Conservation (phyloP, 2,797 vertebrate species). For the Cephalopachus bancanus region DNA sequence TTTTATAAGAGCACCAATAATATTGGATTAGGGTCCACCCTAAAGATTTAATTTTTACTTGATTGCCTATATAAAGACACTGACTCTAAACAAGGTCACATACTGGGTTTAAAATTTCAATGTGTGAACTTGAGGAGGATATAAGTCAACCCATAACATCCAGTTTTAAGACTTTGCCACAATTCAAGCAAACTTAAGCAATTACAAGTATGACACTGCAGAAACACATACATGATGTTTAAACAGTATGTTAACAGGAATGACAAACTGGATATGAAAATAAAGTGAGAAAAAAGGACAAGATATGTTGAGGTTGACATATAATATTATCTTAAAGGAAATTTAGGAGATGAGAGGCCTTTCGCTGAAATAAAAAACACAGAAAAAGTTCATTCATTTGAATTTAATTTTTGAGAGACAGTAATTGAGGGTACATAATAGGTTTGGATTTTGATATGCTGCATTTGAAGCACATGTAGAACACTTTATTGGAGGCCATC, state of each 20-base stretch:
- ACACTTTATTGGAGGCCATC: background rate
- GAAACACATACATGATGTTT: background rate
- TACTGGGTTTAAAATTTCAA: background rate
- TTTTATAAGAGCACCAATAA: background rate
- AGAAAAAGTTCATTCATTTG: background rate
- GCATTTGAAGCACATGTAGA: background rate
- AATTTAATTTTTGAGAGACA: background rate
- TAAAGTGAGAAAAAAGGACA: background rate
- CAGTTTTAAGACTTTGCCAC: background rate
- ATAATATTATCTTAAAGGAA: background rate
- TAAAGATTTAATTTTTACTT: background rate
- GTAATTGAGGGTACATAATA: background rate
- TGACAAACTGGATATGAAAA: background rate
- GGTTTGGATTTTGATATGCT: background rate
- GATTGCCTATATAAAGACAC: background rate
- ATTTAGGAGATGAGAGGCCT: background rate
- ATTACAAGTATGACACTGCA: background rate
- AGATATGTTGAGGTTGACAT: background rate
- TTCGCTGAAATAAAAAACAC: background rate
- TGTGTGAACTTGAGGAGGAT: background rate
- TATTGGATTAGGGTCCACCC: background rate
- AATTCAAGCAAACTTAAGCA: background rate
- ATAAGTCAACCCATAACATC: background rate
- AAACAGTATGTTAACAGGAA: background rate
- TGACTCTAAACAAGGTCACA: background rate